These are phyloP conservation scores for Agonopterix alstromeriana DNA, from an alignment of 2,888 invertebrate species.

Conservation along the genomic window DNA sequence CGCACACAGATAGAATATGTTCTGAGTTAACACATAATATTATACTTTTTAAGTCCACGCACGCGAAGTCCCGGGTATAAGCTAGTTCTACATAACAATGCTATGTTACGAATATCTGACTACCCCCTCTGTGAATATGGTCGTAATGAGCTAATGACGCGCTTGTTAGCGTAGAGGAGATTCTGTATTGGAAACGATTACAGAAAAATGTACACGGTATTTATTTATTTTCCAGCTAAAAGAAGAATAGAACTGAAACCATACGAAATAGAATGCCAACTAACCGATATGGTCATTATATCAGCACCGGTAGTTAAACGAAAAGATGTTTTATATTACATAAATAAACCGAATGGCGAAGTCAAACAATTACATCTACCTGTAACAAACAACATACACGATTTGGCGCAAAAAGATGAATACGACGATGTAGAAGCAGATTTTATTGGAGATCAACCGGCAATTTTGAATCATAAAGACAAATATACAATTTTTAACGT, in stretches of 20 bases:
- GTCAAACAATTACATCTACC: conserved; percentile 24
- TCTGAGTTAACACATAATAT: too few species aligned
- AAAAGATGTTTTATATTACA: conserved; percentile 25
- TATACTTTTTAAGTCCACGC: too few species aligned
- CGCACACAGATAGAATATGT: too few species aligned
- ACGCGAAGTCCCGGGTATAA: too few species aligned
- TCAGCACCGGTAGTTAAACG: conserved; percentile 33
- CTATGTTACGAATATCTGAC: too few species aligned
- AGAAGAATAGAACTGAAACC: conserved; percentile 36
- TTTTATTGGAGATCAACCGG: conserved; percentile 8
- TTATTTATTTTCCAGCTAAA: conserved; percentile 35
- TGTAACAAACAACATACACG: conserved; percentile 1
- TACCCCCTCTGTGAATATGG: too few species aligned
- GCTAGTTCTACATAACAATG: too few species aligned
- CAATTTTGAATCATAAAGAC: conserved; percentile 14
- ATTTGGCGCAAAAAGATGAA: neutral
- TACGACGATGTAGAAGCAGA: conserved; percentile 10
- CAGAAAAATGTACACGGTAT: neutral
- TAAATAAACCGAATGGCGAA: conserved; percentile 45
- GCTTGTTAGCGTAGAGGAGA: too few species aligned
- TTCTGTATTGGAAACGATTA: too few species aligned
- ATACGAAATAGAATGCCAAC: conserved; percentile 24
- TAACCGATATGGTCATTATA: conserved; percentile 40
- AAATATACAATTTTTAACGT: conserved; percentile 25
- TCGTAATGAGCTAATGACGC: too few species aligned